phyloP scores from a whole-genome alignment of 2,888 invertebrate genomes.

The Drosophila subsilvestris region DNA sequence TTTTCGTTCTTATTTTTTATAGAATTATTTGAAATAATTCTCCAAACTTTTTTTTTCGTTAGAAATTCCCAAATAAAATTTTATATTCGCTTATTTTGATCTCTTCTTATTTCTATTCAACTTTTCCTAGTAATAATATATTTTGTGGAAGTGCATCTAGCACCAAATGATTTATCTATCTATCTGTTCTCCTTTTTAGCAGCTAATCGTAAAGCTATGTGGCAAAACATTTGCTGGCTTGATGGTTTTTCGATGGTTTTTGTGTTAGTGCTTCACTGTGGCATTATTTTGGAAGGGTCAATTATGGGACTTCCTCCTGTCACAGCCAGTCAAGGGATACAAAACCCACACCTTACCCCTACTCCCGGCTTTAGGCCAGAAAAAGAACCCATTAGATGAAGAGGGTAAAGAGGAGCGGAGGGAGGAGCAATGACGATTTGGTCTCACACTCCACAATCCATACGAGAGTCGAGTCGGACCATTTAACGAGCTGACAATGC shows the following conservation, averaged over 20 bases:
- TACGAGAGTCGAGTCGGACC: not conserved
- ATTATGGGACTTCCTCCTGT: not conserved
- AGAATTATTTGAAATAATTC: no score
- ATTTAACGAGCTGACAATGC: slow-evolving; percentile 61
- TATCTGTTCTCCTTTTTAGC: no score
- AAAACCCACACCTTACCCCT: no score
- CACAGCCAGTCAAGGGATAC: not conserved
- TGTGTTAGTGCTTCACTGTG: no score
- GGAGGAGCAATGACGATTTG: slow-evolving; percentile 4
- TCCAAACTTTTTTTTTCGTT: no score
- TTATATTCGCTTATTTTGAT: no score
- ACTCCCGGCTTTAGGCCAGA: not conserved
- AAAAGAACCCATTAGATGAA: not conserved
- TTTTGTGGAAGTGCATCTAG: no score
- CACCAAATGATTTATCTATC: no score
- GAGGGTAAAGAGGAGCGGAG: not conserved
- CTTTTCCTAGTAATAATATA: no score
- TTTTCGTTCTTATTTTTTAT: no score
- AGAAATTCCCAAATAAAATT: no score
- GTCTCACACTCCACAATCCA: not conserved
- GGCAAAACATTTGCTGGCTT: not conserved
- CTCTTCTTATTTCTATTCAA: no score
- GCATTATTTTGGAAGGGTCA: slow-evolving; percentile 9
- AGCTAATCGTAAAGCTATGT: not conserved
- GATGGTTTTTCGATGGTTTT: not conserved